Conservation (phyloP, 1,140 invertebrate genomes). For the Spodoptera frugiperda region DNA sequence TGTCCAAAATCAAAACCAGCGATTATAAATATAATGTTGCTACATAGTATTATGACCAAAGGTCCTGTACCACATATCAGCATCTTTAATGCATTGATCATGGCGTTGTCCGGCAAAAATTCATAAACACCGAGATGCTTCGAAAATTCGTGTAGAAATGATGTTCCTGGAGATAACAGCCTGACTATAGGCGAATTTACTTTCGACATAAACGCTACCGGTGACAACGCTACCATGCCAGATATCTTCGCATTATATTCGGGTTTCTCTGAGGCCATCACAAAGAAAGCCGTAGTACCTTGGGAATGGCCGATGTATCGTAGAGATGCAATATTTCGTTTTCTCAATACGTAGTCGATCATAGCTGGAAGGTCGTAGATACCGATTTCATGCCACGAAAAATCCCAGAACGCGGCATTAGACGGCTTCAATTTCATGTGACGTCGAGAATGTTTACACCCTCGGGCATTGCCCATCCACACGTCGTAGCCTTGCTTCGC, state of each 20-base stretch:
- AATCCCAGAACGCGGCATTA: constrained; percentile 86
- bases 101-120: constrained; percentile 59
- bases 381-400: constrained; percentile 89
- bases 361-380: constrained; percentile 85
- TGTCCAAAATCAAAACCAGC: constrained; percentile 67
- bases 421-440: constrained; percentile 86
- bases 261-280: constrained; percentile 86
- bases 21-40: constrained; percentile 58
- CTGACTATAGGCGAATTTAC: constrained; percentile 85
- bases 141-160: constrained; percentile 51
- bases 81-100: constrained; percentile 54
- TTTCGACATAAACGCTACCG: constrained; percentile 88
- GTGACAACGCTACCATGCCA: constrained; percentile 88
- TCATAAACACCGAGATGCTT: constrained; percentile 62
- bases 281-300: constrained; percentile 90
- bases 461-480: constrained; percentile 90
- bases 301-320: constrained; percentile 89
- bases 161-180: constrained; percentile 56
- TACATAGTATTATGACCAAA: constrained; percentile 61
- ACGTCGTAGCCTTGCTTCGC: constrained; percentile 90
- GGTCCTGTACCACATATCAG: constrained; percentile 57
- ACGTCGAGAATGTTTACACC: constrained; percentile 88
- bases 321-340: constrained; percentile 77
- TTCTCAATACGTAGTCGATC: constrained; percentile 84
- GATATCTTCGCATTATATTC: constrained; percentile 89